A percentile compares a stretch with the other conserved stretches of the same genome.
Evolutionary conservation across 2,888 invertebrate genomes (phyloP).

Genomic region (Allygus modestus): DNA sequence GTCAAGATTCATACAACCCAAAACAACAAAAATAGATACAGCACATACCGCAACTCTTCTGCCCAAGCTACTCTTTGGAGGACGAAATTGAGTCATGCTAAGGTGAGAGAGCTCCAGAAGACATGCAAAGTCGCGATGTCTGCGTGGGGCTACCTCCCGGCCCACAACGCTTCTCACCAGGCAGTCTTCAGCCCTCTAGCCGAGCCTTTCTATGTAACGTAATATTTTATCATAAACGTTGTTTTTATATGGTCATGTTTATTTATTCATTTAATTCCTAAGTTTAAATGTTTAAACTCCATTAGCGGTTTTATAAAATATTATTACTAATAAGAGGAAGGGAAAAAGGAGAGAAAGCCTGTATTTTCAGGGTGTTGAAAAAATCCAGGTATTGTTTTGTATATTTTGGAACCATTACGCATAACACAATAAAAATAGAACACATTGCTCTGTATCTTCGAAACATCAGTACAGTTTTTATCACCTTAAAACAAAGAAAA

Average conservation of each 20-base stretch:
- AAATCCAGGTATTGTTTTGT: no score
- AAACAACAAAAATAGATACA: constrained; percentile 77
- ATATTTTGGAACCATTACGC: no score
- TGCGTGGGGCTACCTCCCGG: constrained; percentile 88
- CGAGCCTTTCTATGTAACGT: constrained; percentile 23
- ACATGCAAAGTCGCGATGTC: constrained; percentile 86
- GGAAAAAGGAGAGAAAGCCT: no score
- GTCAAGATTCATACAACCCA: constrained; percentile 89
- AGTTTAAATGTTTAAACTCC: no score
- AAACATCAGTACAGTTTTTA: no score
- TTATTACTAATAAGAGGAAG: no score
- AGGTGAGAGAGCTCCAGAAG: constrained; percentile 83
- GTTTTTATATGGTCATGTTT: neutral
- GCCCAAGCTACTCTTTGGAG: constrained; percentile 92
- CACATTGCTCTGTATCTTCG: no score
- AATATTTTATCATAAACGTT: neutral
- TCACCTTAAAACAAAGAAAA: no score
- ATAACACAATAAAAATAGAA: no score
- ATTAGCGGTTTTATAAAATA: no score
- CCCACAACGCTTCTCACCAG: constrained; percentile 78
- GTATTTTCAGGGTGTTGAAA: no score
- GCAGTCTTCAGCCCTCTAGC: constrained; percentile 79
- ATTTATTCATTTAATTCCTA: neutral
- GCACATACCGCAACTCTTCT: constrained; percentile 90
- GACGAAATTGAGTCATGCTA: constrained; percentile 83